phyloP scores from a whole-genome alignment of 2,888 invertebrate species.

The Stictocephala bisonia region DNA sequence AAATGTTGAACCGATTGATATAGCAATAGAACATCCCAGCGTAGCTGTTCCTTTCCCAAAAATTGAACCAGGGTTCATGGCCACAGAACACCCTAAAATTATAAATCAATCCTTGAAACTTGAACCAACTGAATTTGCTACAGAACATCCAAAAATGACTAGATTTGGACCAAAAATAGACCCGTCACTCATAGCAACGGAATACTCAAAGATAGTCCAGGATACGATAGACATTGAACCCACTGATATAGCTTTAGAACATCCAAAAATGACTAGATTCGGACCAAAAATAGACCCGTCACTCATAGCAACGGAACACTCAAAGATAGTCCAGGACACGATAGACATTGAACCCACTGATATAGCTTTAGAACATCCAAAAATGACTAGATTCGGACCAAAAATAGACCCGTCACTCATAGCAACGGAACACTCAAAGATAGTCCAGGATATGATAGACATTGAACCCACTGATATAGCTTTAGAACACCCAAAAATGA shows the following conservation, averaged over 20 bases:
- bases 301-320: neutral
- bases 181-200: neutral
- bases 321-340: neutral
- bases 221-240: neutral
- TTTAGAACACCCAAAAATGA: constrained; percentile 4
- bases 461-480: neutral
- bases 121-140: neutral
- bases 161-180: neutral
- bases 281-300: neutral
- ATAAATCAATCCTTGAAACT: neutral
- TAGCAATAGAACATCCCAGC: constrained; percentile 1
- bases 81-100: constrained; percentile 16
- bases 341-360: neutral
- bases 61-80: neutral
- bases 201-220: neutral
- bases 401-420: neutral
- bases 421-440: constrained; percentile 1
- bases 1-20: neutral
- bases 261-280: neutral
- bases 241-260: neutral
- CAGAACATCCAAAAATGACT: constrained; percentile 7
- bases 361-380: neutral
- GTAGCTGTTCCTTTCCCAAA: neutral
- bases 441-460: neutral
- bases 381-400: neutral